Evolutionary conservation across 1,140 invertebrate species (phyloP), one percentile per base, ranked within the genome.

Genomic region (Ceratina calcarata): DNA sequence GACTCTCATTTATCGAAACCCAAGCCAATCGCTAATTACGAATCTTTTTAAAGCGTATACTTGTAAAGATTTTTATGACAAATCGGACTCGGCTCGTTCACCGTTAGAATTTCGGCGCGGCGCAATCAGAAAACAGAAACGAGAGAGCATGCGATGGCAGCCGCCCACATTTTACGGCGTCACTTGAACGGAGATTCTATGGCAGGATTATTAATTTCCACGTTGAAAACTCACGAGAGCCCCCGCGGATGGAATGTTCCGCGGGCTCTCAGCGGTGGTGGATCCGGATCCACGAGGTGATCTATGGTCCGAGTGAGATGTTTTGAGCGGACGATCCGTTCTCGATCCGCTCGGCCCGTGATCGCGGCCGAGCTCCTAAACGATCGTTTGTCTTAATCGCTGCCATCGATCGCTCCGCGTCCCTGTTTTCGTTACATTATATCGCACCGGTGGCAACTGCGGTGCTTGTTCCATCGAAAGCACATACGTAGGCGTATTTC

Each of bases 251-350:
- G 73, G 83, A 86, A 86, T 83, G 77, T 61, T 85, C 71, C 83
- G 62, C 79, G 79, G 27, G 83, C 60, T 82, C 82, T 80, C 82
- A 85, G 80, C 84, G 74, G 87, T 81, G 82, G 75, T 77, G 84
- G 62, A 86, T 83, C 82, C 80, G 76, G 86, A 85, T 86, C 58
- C 76, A 82, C 72, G 71, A 74, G 66, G 77, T 93, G 91, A 93
- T 93, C 90, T 92, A 93, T 92, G 82, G 87, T 24, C 73, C 88
- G 87, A 92, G 91, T 91, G 91, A 92, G 92, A 92, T 91, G 89
- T 92, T 92, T 91, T 92, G 91, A 92, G 73, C 80, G 90, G 90
- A 61, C 87, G 88, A 93, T 93, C 89, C 84, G 87, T 93, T 91
- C 88, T 87, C 87, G 88, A 90, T 91, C 88, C 82, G 77, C 68